A percentile compares a stretch with the other conserved stretches of the same genome.
Evolutionary conservation across 35 echinoderm and acorn worm species (phyloP).

Genomic region (Apostichopus parvimensis): DNA sequence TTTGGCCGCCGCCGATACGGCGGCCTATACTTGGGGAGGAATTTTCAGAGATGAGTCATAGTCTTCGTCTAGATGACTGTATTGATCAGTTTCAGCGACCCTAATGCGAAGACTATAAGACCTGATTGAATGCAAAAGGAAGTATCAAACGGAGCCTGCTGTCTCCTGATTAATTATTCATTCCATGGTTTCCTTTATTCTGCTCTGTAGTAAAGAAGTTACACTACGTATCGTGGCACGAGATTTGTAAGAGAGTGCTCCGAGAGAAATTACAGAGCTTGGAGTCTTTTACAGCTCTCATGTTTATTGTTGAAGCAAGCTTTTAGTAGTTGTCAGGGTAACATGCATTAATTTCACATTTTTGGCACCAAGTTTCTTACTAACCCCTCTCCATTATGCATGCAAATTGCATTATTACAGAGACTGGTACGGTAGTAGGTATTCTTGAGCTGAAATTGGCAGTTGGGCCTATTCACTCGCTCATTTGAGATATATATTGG

Average conservation of each 20-base stretch:
- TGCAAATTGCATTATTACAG: constrained; percentile 11
- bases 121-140: constrained; percentile 40
- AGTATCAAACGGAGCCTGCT: background rate
- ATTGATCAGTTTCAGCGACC: constrained; percentile 8
- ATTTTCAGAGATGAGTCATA: constrained; percentile 17
- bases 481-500: background rate
- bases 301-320: background rate
- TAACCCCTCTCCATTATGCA: background rate
- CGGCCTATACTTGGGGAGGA: background rate
- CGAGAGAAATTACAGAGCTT: too few relatives aligned
- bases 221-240: background rate
- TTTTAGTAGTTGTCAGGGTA: background rate
- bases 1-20: background rate
- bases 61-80: constrained; percentile 28
- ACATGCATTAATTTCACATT: constrained; percentile 9
- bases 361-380: background rate
- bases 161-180: constrained; percentile 46
- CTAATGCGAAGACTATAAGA: constrained; percentile 1
- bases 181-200: constrained; percentile 5
- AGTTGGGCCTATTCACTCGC: background rate
- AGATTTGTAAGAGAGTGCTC: background rate
- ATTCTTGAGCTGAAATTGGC: too few relatives aligned
- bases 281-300: too few relatives aligned
- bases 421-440: background rate
- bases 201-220: background rate